Percentiles rank a stretch among this genome's conserved stretches.
Conservation (phyloP, 1,140 invertebrate genomes). For the Caerostris darwini region DNA sequence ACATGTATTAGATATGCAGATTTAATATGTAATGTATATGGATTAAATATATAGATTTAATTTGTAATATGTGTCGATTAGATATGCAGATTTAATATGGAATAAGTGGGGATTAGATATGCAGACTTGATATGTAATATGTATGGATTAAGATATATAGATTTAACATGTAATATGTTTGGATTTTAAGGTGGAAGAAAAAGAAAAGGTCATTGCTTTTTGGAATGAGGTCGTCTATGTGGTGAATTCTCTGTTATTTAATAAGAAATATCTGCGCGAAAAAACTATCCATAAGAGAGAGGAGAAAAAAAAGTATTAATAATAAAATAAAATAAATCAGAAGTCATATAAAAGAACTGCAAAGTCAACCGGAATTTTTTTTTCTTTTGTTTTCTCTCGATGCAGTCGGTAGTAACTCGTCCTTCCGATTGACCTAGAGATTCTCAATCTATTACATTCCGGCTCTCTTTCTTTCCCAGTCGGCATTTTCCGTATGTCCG, state of each 20-base stretch:
- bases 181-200: too few relatives aligned
- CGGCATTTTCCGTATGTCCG: constrained; percentile 32
- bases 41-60: too few relatives aligned
- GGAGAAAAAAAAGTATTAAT: background rate
- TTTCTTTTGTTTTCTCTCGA: background rate
- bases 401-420: constrained; percentile 2
- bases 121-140: too few relatives aligned
- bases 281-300: background rate
- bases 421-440: constrained; percentile 6
- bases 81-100: too few relatives aligned
- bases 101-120: too few relatives aligned
- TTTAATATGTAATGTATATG: too few relatives aligned
- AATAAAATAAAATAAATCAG: too few relatives aligned
- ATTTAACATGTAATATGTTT: too few relatives aligned
- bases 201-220: constrained; percentile 17
- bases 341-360: background rate
- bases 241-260: background rate
- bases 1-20: too few relatives aligned
- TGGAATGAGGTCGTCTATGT: background rate
- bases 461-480: background rate
- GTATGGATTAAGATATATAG: too few relatives aligned
- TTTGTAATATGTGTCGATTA: too few relatives aligned
- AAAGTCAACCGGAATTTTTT: constrained; percentile 27
- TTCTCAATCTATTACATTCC: constrained; percentile 33
- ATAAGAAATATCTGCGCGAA: background rate